Conservation (phyloP, 2,797 vertebrate genomes). For the Loriculus beryllinus region DNA sequence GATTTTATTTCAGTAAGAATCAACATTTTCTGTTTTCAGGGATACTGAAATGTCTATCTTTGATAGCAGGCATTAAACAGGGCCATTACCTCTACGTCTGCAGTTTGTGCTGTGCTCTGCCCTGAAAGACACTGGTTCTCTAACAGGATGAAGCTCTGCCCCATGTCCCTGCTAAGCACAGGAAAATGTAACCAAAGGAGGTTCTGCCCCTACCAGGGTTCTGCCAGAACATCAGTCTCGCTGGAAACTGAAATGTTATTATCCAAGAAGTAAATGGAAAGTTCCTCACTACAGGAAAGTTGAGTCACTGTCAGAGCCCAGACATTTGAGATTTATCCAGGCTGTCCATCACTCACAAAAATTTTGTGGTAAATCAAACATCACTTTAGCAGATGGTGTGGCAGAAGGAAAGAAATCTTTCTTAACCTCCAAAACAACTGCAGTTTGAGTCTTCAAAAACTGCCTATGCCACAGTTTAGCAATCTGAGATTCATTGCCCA, state of each 20-base stretch:
- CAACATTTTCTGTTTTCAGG: neutral
- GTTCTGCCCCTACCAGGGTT: neutral
- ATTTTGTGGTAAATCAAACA: constrained; percentile 40
- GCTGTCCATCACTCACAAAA: constrained; percentile 36
- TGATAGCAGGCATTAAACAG: neutral
- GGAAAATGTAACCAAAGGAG: neutral
- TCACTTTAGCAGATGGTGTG: constrained; percentile 28
- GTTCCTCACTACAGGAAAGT: neutral
- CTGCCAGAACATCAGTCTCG: neutral
- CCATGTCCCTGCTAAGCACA: neutral
- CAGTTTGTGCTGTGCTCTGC: neutral
- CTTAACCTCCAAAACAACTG: constrained; percentile 50
- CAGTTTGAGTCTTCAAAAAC: neutral
- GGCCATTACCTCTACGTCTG: neutral
- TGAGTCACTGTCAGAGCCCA: constrained; percentile 11
- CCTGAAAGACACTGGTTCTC: neutral
- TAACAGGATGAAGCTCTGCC: neutral
- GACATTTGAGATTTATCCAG: constrained; percentile 27
- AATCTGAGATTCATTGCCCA: neutral
- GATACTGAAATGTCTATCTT: neutral
- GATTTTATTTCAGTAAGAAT: neutral
- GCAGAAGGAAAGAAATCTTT: constrained; percentile 35
- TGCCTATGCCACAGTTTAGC: neutral
- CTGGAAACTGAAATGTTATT: neutral
- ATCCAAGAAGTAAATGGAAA: constrained; percentile 24